Evolutionary conservation across 2,797 vertebrate species (phyloP).

Genomic region (Gallinago stenura): DNA sequence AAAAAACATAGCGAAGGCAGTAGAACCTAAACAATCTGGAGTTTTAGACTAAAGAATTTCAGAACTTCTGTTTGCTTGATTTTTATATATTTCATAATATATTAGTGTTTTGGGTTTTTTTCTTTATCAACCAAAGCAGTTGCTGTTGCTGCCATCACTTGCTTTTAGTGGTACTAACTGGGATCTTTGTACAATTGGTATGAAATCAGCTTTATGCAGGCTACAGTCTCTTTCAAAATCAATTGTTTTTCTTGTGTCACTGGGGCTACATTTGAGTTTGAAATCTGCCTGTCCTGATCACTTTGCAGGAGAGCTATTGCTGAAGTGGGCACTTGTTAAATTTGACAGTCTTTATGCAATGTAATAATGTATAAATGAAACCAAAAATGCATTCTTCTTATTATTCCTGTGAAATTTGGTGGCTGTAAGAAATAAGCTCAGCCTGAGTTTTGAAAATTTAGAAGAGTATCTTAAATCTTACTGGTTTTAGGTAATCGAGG

Average conservation of each 20-base stretch:
- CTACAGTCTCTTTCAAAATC: not conserved
- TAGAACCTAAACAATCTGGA: not conserved
- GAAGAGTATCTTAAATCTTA: not conserved
- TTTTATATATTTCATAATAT: not conserved
- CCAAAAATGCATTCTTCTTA: not conserved
- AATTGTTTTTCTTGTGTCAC: not conserved
- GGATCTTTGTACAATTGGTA: not conserved
- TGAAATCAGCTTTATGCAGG: not conserved
- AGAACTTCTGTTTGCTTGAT: not conserved
- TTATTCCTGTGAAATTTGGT: not conserved
- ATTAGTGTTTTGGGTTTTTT: not conserved
- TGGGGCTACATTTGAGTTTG: not conserved
- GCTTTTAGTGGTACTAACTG: not conserved
- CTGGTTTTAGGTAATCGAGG: not conserved
- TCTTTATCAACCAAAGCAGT: not conserved
- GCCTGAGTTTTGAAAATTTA: not conserved
- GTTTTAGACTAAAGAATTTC: not conserved
- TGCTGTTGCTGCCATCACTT: not conserved
- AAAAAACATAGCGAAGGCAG: not conserved
- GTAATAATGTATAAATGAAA: not conserved
- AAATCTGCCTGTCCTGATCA: not conserved
- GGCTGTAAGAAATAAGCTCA: not conserved
- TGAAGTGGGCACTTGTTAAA: not conserved
- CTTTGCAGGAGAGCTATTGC: not conserved
- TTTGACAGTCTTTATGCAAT: not conserved